Conservation (phyloP, 53 echinoderm and acorn worm species). For the Zoroaster sp. region DNA sequence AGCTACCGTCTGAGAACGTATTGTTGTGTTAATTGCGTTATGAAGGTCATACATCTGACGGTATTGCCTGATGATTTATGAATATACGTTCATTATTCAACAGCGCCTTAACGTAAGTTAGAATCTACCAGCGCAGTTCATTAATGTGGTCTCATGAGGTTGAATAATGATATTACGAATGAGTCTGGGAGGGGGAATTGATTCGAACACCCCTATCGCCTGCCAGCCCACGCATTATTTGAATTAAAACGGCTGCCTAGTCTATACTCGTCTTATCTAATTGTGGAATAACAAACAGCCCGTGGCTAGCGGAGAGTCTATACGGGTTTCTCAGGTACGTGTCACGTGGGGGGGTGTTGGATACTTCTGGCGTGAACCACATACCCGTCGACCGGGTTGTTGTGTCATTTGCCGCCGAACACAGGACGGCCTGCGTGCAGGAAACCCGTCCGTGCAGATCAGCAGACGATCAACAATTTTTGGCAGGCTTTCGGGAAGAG, state of each 20-base stretch:
- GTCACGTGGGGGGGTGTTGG: not conserved
- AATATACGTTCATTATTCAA: not conserved
- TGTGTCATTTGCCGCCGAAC: not conserved
- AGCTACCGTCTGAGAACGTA: not conserved
- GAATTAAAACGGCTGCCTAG: not conserved
- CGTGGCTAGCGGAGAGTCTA: not conserved
- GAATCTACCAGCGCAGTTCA: not conserved
- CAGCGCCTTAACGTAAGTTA: not conserved
- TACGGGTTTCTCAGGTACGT: no score
- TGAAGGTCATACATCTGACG: not conserved
- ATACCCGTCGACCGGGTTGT: not conserved
- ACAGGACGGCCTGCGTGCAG: not conserved
- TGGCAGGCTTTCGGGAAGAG: not conserved
- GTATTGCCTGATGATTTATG: not conserved
- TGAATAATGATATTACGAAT: not conserved
- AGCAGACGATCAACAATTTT: not conserved
- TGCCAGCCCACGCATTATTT: not conserved
- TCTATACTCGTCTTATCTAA: not conserved
- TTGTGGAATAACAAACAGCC: not conserved
- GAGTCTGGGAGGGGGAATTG: not conserved
- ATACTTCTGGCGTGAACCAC: not conserved
- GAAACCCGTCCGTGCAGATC: slow-evolving; percentile 4
- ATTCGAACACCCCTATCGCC: not conserved
- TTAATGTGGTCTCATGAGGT: not conserved
- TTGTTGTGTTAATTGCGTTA: not conserved